Conservation (phyloP, 2,113 vertebrate genomes). For the Pyxicephalus adspersus region DNA sequence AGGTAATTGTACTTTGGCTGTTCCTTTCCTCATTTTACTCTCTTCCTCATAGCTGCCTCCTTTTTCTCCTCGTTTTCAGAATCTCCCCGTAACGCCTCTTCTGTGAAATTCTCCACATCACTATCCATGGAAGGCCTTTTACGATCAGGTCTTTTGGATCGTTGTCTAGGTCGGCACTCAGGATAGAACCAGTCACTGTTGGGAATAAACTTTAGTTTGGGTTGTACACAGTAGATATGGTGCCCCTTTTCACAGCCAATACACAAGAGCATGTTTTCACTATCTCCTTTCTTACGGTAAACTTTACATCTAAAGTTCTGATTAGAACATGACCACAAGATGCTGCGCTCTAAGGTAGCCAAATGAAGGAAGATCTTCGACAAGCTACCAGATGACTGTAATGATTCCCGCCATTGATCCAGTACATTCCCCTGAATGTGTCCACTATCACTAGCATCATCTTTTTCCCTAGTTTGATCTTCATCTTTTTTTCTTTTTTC, state of each 20-base stretch:
- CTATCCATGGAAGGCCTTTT: conserved; percentile 86
- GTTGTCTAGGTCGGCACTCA: conserved; percentile 93
- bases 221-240: conserved; percentile 92
- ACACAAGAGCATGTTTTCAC: conserved; percentile 95
- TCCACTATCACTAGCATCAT: conserved; percentile 85
- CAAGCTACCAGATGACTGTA: conserved; percentile 87
- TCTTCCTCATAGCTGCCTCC: conserved; percentile 74
- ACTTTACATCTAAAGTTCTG: conserved; percentile 95
- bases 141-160: conserved; percentile 84
- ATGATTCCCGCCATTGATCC: conserved; percentile 94
- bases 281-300: conserved; percentile 92
- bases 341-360: conserved; percentile 90
- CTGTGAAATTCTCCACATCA: conserved; percentile 76
- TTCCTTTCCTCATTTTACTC: conserved; percentile 67
- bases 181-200: conserved; percentile 96
- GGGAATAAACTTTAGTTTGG: conserved; percentile 90
- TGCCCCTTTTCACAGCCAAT: conserved; percentile 91
- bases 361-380: conserved; percentile 97
- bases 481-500: conserved; percentile 79
- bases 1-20: conserved; percentile 76
- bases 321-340: conserved; percentile 94
- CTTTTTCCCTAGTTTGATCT: conserved; percentile 80
- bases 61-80: conserved; percentile 74
- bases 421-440: conserved; percentile 85
- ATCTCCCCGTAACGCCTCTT: conserved; percentile 71